phyloP scores from a whole-genome alignment of 2,888 invertebrate species.

The Drosophila subsilvestris region DNA sequence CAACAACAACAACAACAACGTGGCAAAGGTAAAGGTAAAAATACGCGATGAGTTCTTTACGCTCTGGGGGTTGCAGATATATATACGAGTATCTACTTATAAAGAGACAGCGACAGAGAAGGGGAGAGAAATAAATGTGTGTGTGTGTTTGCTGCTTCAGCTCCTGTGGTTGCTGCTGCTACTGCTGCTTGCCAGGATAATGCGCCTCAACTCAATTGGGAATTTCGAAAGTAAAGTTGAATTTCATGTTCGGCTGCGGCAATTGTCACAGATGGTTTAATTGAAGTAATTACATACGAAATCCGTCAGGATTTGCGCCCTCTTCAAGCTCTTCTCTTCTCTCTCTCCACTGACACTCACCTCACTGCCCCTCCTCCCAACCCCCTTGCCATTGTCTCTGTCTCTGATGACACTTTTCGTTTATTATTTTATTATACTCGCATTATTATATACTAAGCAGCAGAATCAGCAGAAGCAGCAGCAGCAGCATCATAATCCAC shows the following conservation, averaged over 20 bases:
- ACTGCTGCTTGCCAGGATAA: slow-evolving; percentile 71
- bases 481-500: slow-evolving; percentile 34
- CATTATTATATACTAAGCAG: slow-evolving; percentile 69
- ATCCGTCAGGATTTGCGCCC: slow-evolving; percentile 82
- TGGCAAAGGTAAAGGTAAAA: slow-evolving; percentile 39
- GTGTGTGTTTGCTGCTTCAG: not conserved
- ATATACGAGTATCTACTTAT: not conserved
- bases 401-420: slow-evolving; percentile 73
- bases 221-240: slow-evolving; percentile 82
- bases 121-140: slow-evolving; percentile 38
- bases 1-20: slow-evolving; percentile 7
- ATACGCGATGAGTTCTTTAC: slow-evolving; percentile 26
- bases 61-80: slow-evolving; percentile 31
- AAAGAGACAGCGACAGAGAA: not conserved
- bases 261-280: slow-evolving; percentile 85
- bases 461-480: slow-evolving; percentile 38
- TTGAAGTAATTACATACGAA: slow-evolving; percentile 84
- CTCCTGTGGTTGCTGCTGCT: slow-evolving; percentile 43
- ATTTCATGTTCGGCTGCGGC: slow-evolving; percentile 82
- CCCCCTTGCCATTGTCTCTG: not conserved
- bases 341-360: no score
- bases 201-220: slow-evolving; percentile 81
- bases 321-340: not conserved
- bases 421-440: slow-evolving; percentile 71
- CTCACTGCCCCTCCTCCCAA: not conserved